phyloP scores from a whole-genome alignment of 2,888 invertebrate species.

The Trachelus tabidus region DNA sequence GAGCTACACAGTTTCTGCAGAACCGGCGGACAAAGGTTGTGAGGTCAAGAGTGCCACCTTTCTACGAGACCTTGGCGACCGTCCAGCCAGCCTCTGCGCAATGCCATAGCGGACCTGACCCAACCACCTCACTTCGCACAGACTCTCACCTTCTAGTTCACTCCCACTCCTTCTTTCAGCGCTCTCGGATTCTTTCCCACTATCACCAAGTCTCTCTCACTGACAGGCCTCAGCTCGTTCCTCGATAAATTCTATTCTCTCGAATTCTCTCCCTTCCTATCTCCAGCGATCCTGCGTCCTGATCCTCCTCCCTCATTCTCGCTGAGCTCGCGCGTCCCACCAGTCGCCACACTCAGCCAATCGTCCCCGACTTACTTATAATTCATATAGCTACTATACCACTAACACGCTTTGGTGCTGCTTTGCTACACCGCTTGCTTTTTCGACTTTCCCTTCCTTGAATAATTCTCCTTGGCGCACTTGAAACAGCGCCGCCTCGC shows the following conservation, averaged over 20 bases:
- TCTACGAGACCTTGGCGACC: conserved; percentile 32
- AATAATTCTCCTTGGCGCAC: neutral
- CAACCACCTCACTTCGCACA: conserved; percentile 21
- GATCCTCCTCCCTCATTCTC: neutral
- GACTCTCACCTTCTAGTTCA: conserved; percentile 33
- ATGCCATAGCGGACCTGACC: conserved; percentile 23
- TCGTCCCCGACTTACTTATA: neutral
- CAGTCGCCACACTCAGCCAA: neutral
- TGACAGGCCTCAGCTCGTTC: neutral
- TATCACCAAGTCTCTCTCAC: neutral
- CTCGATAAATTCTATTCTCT: neutral
- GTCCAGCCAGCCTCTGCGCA: conserved; percentile 1
- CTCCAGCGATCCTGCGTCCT: neutral
- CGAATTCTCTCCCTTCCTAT: neutral
- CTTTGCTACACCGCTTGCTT: neutral
- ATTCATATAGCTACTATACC: neutral
- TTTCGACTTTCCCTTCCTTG: neutral
- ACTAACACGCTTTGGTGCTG: neutral
- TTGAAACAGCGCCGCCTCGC: neutral
- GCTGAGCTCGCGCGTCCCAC: neutral
- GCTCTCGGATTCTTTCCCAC: neutral
- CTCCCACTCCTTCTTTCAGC: conserved; percentile 1
- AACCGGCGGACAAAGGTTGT: neutral
- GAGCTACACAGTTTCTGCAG: neutral
- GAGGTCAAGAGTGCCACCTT: conserved; percentile 19